phyloP scores from a whole-genome alignment of 2,797 vertebrate genomes.

The Apogon talboti region DNA sequence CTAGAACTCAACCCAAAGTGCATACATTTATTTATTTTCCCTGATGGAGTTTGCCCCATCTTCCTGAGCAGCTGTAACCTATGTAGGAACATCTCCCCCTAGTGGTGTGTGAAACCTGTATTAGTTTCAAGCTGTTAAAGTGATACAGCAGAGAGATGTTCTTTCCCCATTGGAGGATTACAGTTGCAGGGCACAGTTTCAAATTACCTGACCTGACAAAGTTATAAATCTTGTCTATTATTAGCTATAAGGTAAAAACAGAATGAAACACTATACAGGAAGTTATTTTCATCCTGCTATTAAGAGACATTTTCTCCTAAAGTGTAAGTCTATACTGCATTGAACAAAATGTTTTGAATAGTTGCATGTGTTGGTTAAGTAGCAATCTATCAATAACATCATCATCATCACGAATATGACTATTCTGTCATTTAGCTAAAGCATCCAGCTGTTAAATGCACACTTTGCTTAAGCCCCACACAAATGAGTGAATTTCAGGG shows the following conservation, averaged over 20 bases:
- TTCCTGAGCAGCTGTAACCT: slow-evolving; percentile 28
- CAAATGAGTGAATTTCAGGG: slow-evolving; percentile 35
- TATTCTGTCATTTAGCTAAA: slow-evolving; percentile 13
- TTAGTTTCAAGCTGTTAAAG: slow-evolving; percentile 36
- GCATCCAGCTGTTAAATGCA: slow-evolving; percentile 21
- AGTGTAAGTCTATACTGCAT: slow-evolving; percentile 58
- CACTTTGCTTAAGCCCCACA: slow-evolving; percentile 4
- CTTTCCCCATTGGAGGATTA: slow-evolving; percentile 53
- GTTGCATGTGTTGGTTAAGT: slow-evolving; percentile 22
- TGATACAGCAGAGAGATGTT: slow-evolving; percentile 58
- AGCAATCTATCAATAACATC: slow-evolving; percentile 8
- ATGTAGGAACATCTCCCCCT: slow-evolving; percentile 84
- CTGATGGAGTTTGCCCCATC: slow-evolving; percentile 12
- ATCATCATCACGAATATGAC: background rate
- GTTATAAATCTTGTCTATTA: slow-evolving; percentile 72
- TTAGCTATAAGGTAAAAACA: slow-evolving; percentile 76
- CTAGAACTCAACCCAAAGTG: slow-evolving; percentile 2
- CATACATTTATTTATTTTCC: background rate
- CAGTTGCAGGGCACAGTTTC: slow-evolving; percentile 69
- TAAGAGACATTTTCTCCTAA: slow-evolving; percentile 58
- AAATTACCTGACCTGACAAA: slow-evolving; percentile 71
- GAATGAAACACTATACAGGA: slow-evolving; percentile 64
- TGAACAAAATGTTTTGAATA: slow-evolving; percentile 42
- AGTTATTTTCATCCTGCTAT: slow-evolving; percentile 63
- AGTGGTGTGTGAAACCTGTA: slow-evolving; percentile 68